Evolutionary conservation across 2,888 invertebrate genomes (phyloP), one percentile per base, ranked within the genome.

Genomic region (Caenorhabditis auriculariae): DNA sequence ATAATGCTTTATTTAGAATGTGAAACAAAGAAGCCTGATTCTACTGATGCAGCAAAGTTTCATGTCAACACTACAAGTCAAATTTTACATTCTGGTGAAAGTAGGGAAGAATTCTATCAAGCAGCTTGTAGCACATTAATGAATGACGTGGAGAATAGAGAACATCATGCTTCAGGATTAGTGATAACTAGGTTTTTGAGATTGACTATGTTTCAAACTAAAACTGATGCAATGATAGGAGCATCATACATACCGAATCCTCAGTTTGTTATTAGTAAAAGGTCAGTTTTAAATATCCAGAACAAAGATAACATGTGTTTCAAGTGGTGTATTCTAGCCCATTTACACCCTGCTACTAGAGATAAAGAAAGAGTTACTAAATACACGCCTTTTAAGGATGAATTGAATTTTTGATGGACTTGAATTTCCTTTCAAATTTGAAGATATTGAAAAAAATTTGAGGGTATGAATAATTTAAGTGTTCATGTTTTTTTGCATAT

Each of bases 361-460:
- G 19, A 69, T 69, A 35, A 43, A 28, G 41, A 69, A 55, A 43
- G 61, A 55, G 61, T 65, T 24, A 3, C 53, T 23, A 56, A 69
- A n/a, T 69, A 69, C 37, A n/a, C 41, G 43, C 3, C 39, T 44
- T 49, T 39, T 56, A 19, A 42, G 24, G 46, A 62, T 48, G 53
- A 64, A 59, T 21, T 69, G 24, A 59, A 69, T 12, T 69, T 69
- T 65, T 69, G 45, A 44, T 37, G 54, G 44, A 26, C 27, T 65
- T 27, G 42, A 42, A 19, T 69, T 69, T 47, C 63, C 69, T n/a
- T n/a, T 66, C 26, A 59, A 51, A 52, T 35, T 55, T 17, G 47
- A 42, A 52, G 59, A 67, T 53, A 62, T 69, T 39, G 41, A 54
- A 19, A 54, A 19, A 69, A 69, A 38, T 61, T 69, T 64, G 69